Evolutionary conservation across 2,797 vertebrate species (phyloP), one percentile per base, ranked within the genome.

Genomic region (Gallinago nigripennis): DNA sequence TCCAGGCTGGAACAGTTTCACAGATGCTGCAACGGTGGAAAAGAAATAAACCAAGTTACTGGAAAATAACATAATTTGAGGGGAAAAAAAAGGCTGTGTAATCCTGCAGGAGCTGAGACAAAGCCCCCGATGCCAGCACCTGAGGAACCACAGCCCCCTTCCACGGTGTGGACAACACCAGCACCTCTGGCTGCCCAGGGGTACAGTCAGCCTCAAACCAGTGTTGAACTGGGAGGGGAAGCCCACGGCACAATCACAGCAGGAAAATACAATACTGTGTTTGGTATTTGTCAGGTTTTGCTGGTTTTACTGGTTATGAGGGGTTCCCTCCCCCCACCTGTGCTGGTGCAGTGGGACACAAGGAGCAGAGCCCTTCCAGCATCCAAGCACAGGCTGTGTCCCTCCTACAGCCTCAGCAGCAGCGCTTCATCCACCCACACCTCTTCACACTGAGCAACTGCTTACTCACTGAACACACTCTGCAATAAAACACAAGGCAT

Each of bases 1-100:
- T 15, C 21, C 39, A 18, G 53, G 66, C 24, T 69, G n/a, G 21
- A 82, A 65, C 13, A 24, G 23, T 2, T 43, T n/a, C 60, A 54
- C 60, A 54, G 9, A 45, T 17, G 53, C 75, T 70, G 43, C 81
- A 82, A 51, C 5, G 54, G 37, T 33, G 33, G 37, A 27, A 37
- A 53, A 30, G 24, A 89, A 96, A 93, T 12, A 69, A 92, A 85
- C 51, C 84, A 86, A 78, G 69, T 37, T 46, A 72, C 20, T 82
- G 72, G 54, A 72, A 91, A 95, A 68, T 41, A 85, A 81, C 65
- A 70, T 86, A 63, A 78, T 18, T 15, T 28, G 31, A 57, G 28
- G 41, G 45, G 23, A 11, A 1, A 2, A 19, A 61, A 88, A 68
- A 58, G n/a, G 13, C 75, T 45, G 17, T 2, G 2, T 8, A 8